Evolutionary conservation across 2,797 vertebrate genomes (phyloP), one percentile per base, ranked within the genome.

Genomic region (Oophaga sylvatica): DNA sequence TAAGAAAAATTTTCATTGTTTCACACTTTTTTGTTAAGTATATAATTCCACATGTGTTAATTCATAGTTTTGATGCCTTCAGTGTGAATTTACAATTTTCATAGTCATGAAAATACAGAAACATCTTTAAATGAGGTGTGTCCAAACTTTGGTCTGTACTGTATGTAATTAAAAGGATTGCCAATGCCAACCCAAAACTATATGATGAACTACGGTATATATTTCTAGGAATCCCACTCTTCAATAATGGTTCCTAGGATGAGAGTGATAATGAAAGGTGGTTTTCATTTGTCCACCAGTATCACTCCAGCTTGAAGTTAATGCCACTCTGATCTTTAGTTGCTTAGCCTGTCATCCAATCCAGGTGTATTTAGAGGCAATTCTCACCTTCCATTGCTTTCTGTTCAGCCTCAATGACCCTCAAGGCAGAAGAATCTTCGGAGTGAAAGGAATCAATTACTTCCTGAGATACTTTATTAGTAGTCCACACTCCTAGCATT

Each of bases 401-500:
- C 77, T 91, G 94, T 95, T 95, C 94, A 93, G 93, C 94, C 92
- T 92, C 93, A 92, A 89, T 92, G 93, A 94, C 92, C 94, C 91
- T 45, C 82, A 92, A 94, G 92, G 93, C 92, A 92, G 92, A 91
- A 91, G 92, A 91, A 92, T 93, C 91, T 90, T 92, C 91, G 89
- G 71, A 9, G 91, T 90, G 91, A 93, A 92, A 94, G 93, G 93
- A 95, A 95, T 95, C 93, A 94, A 94, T 94, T 94, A 94, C 93
- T 94, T 94, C 92, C 91, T 90, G 92, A 91, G 93, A 94, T 93
- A 95, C 93, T 93, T 93, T 90, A 92, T 93, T 93, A 93, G 92
- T 90, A 87, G 91, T 90, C 91, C 89, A 93, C 90, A 90, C 91
- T 89, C 91, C 26, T 85, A 92, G 91, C 89, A 89, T 87, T 90